Percentiles rank a stretch among this genome's conserved stretches.
Conservation (phyloP, 2,888 invertebrate genomes). For the Acheta domesticus region DNA sequence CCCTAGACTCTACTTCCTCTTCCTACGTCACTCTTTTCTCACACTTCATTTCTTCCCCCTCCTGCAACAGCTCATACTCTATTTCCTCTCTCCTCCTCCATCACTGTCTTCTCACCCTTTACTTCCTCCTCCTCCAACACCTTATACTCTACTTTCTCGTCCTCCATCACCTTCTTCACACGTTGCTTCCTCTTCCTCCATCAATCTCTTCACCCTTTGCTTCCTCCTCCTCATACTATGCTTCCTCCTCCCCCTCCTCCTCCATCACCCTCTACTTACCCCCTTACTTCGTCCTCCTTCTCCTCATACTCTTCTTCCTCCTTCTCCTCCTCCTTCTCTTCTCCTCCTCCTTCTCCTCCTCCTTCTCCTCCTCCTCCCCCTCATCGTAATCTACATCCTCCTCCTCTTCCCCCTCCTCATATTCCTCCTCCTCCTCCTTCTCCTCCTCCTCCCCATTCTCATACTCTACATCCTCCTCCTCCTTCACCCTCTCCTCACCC, state of each 20-base stretch:
- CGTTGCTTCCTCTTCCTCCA: background rate
- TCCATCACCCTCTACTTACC: conserved; percentile 25
- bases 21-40: background rate
- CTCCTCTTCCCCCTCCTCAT: no score
- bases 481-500: no score
- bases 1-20: background rate
- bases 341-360: conserved; percentile 31
- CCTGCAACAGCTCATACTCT: background rate
- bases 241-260: no score
- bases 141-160: no score
- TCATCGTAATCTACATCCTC: no score
- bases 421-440: conserved; percentile 22
- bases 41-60: background rate
- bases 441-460: conserved; percentile 21
- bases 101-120: no score
- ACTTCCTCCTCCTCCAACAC: no score
- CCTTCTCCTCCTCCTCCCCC: conserved; percentile 29
- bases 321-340: conserved; percentile 28
- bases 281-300: no score
- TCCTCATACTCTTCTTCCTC: no score
- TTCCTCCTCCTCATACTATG: no score
- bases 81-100: background rate
- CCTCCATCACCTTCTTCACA: no score
- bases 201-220: background rate
- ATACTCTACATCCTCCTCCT: background rate